Base-by-base conservation (phyloP, 2,888 invertebrate genomes). In the Exephanes ischioxanthus region DNA sequence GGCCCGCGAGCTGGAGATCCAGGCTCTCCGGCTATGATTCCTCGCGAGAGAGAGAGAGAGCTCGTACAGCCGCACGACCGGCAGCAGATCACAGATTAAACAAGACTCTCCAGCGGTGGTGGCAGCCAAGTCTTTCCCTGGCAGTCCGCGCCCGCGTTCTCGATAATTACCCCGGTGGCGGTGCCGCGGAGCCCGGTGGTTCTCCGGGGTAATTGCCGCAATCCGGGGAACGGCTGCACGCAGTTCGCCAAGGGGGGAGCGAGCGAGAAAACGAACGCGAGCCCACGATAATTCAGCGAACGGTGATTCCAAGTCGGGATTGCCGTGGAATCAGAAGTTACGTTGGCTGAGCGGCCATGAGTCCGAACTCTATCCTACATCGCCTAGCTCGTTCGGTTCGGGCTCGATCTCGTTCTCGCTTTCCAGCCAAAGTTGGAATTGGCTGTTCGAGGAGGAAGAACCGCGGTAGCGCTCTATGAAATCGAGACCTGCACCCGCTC, bases 21-120 rank as follows among this genome's bases (percentile, higher is more conserved):
- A n/a, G 11, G 66, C 70, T 76, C 58, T 61, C 76, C 72, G 77
- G 70, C 75, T 61, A 55, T 33, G 61, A 61, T 61, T 79, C 79
- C 83, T 87, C 86, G 79, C 80, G 84, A 75, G 83, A 81, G 84
- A 75, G 83, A 81, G 63, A 81, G 72, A 68, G 45, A 45, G 45
- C 14, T 14, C 45, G 45, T 45, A 82, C 73, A 70, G 80, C 63
- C 72, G 80, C 89, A 84, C 85, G 79, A 84, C 85, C 84, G 70
- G 83, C 89, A 91, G 86, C 92, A 91, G 93, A 94, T 93, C 92
- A 89, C 92, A 91, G 93, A 93, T 94, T 93, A 93, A 93, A 92
- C 92, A 92, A 92, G 92, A 92, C 92, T 92, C 87, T 80, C 58
- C 84, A 70, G 76, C 79, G 77, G 80, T 76, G 83, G 83, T 72